Conservation (phyloP, 1,140 invertebrate species). For the Tribolium madens region DNA sequence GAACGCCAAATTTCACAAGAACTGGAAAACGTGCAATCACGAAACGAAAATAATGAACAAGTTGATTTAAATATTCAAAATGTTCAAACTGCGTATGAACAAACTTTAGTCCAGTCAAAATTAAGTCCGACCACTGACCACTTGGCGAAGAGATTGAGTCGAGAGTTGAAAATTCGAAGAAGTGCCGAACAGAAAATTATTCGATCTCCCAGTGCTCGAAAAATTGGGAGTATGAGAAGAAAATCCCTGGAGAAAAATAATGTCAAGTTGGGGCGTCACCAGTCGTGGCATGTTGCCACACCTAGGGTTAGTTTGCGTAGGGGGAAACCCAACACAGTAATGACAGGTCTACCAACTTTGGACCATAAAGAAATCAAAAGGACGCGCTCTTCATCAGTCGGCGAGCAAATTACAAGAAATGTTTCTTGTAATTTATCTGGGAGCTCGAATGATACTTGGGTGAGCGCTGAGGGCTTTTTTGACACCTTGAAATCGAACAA, state of each 20-base stretch:
- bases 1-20: slow-evolving; percentile 78
- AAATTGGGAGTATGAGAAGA: slow-evolving; percentile 80
- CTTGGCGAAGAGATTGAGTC: slow-evolving; percentile 76
- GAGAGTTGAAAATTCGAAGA: slow-evolving; percentile 78
- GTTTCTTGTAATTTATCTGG: slow-evolving; percentile 36
- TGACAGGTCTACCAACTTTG: slow-evolving; percentile 51
- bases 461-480: slow-evolving; percentile 58
- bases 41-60: slow-evolving; percentile 46
- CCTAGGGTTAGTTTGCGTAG: slow-evolving; percentile 30
- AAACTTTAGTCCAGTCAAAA: slow-evolving; percentile 77
- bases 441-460: slow-evolving; percentile 54
- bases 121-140: slow-evolving; percentile 75
- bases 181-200: slow-evolving; percentile 78
- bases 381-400: background rate
- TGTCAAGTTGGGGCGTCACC: slow-evolving; percentile 57
- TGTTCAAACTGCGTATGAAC: slow-evolving; percentile 79
- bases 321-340: slow-evolving; percentile 54
- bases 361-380: slow-evolving; percentile 23
- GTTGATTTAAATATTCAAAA: slow-evolving; percentile 62
- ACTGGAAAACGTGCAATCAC: slow-evolving; percentile 68
- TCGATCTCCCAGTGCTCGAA: slow-evolving; percentile 82
- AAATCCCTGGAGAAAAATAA: slow-evolving; percentile 68
- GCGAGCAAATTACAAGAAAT: background rate
- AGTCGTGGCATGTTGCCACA: slow-evolving; percentile 59
- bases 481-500: slow-evolving; percentile 30